These are phyloP conservation scores for Myiotriccus ornatus DNA, from an alignment of 2,797 vertebrate genomes.

Conservation along the genomic window DNA sequence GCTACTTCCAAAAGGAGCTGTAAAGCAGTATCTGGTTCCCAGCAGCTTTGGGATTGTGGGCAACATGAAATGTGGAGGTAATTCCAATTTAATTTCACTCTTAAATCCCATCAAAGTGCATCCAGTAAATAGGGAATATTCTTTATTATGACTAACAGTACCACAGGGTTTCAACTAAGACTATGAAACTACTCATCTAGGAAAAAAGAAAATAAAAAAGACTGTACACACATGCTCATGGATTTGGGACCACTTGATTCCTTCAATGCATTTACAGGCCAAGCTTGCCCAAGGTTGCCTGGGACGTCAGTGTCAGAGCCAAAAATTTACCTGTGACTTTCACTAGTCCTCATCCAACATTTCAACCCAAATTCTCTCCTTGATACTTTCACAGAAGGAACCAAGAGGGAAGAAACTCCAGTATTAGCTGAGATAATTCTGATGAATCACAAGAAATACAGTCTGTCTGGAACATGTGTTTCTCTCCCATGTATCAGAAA, in stretches of 20 bases:
- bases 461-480: background rate
- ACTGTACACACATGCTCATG: rapidly evolving
- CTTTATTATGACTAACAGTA: conserved; percentile 33
- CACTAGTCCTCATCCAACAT: background rate
- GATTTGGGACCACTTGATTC: background rate
- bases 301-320: background rate
- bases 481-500: background rate
- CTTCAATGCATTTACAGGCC: background rate
- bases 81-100: conserved; percentile 39
- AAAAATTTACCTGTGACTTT: background rate
- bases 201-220: background rate
- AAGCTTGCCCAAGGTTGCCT: background rate
- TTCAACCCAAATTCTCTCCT: background rate
- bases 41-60: background rate
- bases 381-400: background rate
- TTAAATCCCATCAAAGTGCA: conserved; percentile 18
- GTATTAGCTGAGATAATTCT: background rate
- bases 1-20: background rate
- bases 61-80: background rate
- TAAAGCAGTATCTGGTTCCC: background rate
- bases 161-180: background rate
- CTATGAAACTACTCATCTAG: background rate
- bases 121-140: conserved; percentile 4
- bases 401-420: background rate
- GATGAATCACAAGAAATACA: background rate